Conservation (phyloP, 1,140 invertebrate genomes). For the Drosophila santomea region DNA sequence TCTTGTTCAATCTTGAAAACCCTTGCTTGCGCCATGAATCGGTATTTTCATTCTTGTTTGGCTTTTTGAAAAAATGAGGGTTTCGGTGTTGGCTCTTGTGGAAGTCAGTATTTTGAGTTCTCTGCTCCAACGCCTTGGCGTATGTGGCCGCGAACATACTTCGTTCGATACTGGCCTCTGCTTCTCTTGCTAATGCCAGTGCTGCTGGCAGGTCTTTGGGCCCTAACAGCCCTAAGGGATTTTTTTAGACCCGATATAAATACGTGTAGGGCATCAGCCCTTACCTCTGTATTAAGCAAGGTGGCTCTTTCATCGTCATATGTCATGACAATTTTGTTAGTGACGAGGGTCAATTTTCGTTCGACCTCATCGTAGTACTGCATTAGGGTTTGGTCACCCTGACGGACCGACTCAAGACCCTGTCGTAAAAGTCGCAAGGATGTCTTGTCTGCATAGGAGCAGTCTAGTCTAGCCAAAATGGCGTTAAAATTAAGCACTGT, state of each 20-base stretch:
- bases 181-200: constrained; percentile 5
- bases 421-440: constrained; percentile 4
- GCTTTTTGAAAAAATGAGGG: not conserved
- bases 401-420: too few relatives aligned
- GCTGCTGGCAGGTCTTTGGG: too few relatives aligned
- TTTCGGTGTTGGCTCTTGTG: not conserved
- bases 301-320: not conserved
- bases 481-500: not conserved
- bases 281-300: constrained; percentile 8
- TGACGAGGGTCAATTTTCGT: too few relatives aligned
- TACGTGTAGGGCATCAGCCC: not conserved
- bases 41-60: too few relatives aligned
- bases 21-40: not conserved
- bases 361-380: too few relatives aligned
- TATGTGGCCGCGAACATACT: constrained; percentile 11
- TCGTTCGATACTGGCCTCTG: not conserved
- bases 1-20: constrained; percentile 10
- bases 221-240: not conserved
- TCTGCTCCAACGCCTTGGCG: not conserved
- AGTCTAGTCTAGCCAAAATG: not conserved
- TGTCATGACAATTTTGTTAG: not conserved
- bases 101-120: not conserved
- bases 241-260: constrained; percentile 1
- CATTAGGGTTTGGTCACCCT: too few relatives aligned
- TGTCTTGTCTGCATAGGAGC: constrained; percentile 5